Conservation (phyloP, 2,113 vertebrate species). For the Polypterus bichir region DNA sequence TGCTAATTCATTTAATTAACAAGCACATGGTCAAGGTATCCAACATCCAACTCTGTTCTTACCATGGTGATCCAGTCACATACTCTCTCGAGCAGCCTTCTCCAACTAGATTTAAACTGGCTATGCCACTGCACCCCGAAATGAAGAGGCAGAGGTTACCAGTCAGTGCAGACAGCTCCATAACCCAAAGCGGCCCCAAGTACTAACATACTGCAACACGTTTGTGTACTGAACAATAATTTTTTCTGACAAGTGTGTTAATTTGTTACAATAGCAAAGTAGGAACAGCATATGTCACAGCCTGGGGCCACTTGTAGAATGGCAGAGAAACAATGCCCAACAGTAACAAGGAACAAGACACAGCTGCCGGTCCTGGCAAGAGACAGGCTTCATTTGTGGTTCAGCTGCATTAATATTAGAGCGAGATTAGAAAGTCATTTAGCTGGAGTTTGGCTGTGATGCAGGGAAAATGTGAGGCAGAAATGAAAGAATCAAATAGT, state of each 20-base stretch:
- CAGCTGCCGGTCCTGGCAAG: not conserved
- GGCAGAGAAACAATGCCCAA: constrained; percentile 20
- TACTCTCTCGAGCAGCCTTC: too few species aligned
- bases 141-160: not conserved
- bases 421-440: too few species aligned
- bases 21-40: too few species aligned
- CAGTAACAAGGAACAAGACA: constrained; percentile 1
- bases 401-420: not conserved
- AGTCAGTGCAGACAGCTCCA: not conserved
- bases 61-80: too few species aligned
- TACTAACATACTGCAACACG: not conserved
- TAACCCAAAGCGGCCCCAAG: not conserved
- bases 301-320: constrained; percentile 39
- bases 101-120: too few species aligned
- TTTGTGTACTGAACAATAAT: constrained; percentile 34
- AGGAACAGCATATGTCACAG: constrained; percentile 46
- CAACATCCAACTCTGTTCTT: too few species aligned
- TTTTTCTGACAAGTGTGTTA: constrained; percentile 56
- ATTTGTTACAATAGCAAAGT: constrained; percentile 52
- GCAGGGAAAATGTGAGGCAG: too few species aligned
- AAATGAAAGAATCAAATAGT: too few species aligned
- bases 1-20: too few species aligned
- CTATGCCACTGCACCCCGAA: too few species aligned
- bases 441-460: too few species aligned
- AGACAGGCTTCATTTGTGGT: not conserved